A percentile compares a stretch with the other conserved stretches of the same genome.
Evolutionary conservation across 2,888 invertebrate species (phyloP).

Genomic region (Acanthosepion lycidas): DNA sequence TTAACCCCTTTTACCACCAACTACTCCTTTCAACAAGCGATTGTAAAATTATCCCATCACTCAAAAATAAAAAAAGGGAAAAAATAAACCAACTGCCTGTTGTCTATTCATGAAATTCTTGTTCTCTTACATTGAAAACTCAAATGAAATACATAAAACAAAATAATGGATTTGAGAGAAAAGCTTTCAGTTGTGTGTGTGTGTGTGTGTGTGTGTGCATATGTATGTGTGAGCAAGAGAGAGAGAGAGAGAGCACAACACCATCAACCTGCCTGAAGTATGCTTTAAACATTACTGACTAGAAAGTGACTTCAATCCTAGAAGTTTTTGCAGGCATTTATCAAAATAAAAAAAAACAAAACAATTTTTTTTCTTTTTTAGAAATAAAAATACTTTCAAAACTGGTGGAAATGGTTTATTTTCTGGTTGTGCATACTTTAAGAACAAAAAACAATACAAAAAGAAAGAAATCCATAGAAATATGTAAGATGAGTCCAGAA

Average conservation of each 20-base stretch:
- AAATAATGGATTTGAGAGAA: conserved; percentile 11
- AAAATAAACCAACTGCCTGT: background rate
- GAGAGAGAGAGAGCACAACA: background rate
- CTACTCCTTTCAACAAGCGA: conserved; percentile 33
- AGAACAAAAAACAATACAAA: background rate
- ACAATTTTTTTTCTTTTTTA: background rate
- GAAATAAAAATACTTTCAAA: conserved; percentile 23
- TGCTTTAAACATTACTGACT: background rate
- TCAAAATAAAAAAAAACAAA: background rate
- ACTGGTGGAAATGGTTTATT: background rate
- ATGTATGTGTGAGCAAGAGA: background rate
- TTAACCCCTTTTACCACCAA: conserved; percentile 33
- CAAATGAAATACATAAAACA: background rate
- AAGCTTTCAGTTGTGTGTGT: background rate
- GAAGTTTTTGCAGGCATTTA: background rate
- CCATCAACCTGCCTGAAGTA: background rate
- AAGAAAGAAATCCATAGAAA: background rate
- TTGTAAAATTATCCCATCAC: conserved; percentile 33
- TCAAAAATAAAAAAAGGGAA: background rate
- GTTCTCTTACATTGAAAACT: background rate
- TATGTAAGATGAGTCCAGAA: background rate
- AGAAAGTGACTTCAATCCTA: background rate
- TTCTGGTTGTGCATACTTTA: conserved; percentile 33
- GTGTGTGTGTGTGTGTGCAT: background rate
- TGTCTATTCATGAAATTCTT: conserved; percentile 33